phyloP scores from a whole-genome alignment of 1,140 invertebrate species.

The Aethina tumida region DNA sequence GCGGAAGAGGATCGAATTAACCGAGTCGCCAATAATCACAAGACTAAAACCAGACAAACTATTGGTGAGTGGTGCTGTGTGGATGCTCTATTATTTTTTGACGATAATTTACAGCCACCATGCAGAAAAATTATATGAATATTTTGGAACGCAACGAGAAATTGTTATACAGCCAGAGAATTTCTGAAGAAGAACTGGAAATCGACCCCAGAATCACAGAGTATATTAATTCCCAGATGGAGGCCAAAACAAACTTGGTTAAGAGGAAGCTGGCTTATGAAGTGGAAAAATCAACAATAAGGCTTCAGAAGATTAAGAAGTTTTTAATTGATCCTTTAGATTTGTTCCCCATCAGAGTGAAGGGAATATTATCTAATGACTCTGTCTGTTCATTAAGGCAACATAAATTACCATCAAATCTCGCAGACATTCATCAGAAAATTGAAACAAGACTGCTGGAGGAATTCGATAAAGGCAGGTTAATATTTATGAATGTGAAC shows the following conservation, averaged over 20 bases:
- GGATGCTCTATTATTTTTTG: too few species aligned
- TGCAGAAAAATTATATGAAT: too few species aligned
- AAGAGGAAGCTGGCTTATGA: conserved; percentile 45
- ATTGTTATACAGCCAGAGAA: conserved; percentile 40
- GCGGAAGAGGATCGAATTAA: conserved; percentile 46
- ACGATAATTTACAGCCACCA: too few species aligned
- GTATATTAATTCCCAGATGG: conserved; percentile 47
- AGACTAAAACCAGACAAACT: conserved; percentile 24
- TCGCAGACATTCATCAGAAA: conserved; percentile 42
- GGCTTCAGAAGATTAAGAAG: conserved; percentile 57
- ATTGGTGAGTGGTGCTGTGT: conserved; percentile 6
- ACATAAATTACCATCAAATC: conserved; percentile 46
- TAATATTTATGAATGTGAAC: conserved; percentile 16
- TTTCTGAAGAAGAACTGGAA: conserved; percentile 46
- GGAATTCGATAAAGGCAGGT: conserved; percentile 42
- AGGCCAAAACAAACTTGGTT: conserved; percentile 49
- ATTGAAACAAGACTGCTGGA: conserved; percentile 46
- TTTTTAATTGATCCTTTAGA: conserved; percentile 59
- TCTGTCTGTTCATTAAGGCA: conserved; percentile 46
- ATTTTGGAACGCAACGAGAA: conserved; percentile 23
- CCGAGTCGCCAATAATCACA: conserved; percentile 46
- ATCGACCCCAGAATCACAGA: conserved; percentile 52
- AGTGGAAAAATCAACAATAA: conserved; percentile 56
- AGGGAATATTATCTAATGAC: conserved; percentile 47
- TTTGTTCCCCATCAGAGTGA: conserved; percentile 9